Evolutionary conservation across 2,797 vertebrate species (phyloP).

Genomic region (Crocodylus rhombifer): DNA sequence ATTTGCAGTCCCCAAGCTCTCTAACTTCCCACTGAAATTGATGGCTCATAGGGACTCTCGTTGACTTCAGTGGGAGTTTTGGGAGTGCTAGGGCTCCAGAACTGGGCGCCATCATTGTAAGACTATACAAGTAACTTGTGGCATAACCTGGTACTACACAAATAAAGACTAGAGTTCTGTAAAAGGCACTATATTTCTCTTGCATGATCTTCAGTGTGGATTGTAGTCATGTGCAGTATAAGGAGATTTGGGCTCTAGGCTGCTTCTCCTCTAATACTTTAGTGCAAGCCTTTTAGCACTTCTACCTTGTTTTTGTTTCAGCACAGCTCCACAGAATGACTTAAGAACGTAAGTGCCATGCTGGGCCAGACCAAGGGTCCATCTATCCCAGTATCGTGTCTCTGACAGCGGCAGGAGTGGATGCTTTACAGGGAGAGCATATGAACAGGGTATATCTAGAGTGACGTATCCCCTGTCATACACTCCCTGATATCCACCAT

Average conservation of each 20-base stretch:
- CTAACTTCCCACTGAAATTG: conserved; percentile 23
- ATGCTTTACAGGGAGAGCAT: too few species aligned
- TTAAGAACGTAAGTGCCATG: not conserved
- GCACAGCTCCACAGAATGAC: conserved; percentile 43
- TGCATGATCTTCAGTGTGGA: conserved; percentile 73
- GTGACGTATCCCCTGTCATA: too few species aligned
- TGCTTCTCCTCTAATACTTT: conserved; percentile 55
- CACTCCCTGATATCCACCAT: not conserved
- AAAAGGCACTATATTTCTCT: conserved; percentile 85
- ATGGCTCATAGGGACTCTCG: not conserved
- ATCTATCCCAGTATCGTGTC: too few species aligned
- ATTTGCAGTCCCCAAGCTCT: not conserved
- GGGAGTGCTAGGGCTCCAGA: not conserved
- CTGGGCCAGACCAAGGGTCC: too few species aligned
- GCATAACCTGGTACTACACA: conserved; percentile 75
- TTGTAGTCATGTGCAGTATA: conserved; percentile 72
- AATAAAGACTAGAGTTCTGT: conserved; percentile 81
- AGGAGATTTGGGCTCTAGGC: conserved; percentile 68
- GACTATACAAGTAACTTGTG: conserved; percentile 57
- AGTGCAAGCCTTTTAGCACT: conserved; percentile 55
- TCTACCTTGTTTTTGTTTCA: conserved; percentile 23
- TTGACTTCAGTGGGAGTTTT: conserved; percentile 19
- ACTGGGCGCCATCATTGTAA: conserved; percentile 55
- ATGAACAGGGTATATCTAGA: too few species aligned
- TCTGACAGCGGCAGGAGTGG: too few species aligned